Percentiles rank a stretch among this genome's conserved stretches.
Conservation (phyloP, 2,113 vertebrate species). For the Ia io region DNA sequence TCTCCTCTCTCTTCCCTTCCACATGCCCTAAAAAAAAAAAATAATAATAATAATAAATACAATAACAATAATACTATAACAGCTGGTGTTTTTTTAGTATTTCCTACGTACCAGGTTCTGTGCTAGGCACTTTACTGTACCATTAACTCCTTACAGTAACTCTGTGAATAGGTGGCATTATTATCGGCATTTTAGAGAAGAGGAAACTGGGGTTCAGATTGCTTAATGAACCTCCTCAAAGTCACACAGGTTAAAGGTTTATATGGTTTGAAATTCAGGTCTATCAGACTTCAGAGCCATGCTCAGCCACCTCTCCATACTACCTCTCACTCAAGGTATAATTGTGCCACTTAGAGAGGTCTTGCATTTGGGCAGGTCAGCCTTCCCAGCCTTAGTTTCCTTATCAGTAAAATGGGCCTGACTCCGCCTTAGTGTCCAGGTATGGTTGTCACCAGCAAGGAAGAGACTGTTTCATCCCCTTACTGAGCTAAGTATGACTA, state of each 20-base stretch:
- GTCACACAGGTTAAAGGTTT: background rate
- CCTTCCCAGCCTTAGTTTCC: background rate
- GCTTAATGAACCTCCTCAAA: background rate
- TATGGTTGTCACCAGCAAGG: background rate
- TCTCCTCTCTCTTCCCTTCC: background rate
- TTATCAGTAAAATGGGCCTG: background rate
- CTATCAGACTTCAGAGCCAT: background rate
- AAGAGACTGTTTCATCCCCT: background rate
- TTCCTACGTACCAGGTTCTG: background rate
- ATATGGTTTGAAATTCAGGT: background rate
- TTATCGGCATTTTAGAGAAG: background rate
- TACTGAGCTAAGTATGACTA: background rate
- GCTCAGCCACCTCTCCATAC: background rate
- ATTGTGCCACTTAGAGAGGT: background rate
- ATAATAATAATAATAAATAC: background rate
- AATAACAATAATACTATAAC: background rate
- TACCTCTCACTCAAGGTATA: background rate
- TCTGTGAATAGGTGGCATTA: background rate
- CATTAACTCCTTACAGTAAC: background rate
- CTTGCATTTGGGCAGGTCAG: background rate
- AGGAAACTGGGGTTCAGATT: background rate
- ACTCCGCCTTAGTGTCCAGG: background rate
- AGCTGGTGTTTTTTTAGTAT: background rate
- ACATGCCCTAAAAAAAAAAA: background rate
- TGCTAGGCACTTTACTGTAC: background rate